Evolutionary conservation across 2,113 vertebrate genomes (phyloP), one percentile per base, ranked within the genome.

Genomic region (Phoxinus phoxinus): DNA sequence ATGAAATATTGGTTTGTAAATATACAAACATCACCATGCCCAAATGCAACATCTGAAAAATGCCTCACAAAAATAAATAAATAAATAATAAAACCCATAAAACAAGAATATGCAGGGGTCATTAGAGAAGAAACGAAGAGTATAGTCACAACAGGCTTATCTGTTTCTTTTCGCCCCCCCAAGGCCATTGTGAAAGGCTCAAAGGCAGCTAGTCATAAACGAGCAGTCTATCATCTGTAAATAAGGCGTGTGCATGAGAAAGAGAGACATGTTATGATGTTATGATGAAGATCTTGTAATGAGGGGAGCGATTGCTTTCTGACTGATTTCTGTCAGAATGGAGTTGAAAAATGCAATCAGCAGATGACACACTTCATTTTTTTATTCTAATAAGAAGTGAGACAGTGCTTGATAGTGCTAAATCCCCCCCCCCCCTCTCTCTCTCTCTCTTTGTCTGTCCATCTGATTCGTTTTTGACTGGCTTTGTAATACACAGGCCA

Each of bases 81-180:
- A 21, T 9, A 2, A 51, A 32, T 1, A 12, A 32, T 9, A 56
- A 19, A 51, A 30, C 3, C 19, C 51, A 48, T 67, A 48, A 67
- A 67, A 25, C 61, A 65, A 48, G 67, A 48, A 81, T 51, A 67
- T 67, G 61, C 23, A 27, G n/a, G 23, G 77, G 77, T 63, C 63
- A 81, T 69, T 53, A 65, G 65, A 85, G 32, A 78, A 25, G 32
- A n/a, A 80, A 56, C 17, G 35, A 81, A 19, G 15, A 51, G 44
- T 51, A 30, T 69, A 81, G 61, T 69, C 59, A 81, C 69, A 81
- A 81, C 44, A 35, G 27, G 25, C 79, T 81, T 81, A 81, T 81
- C 79, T 69, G 21, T 51, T 69, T 69, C 44, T 8, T 32, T 81
- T 81, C 19, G 1, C 25, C 23, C 58, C 23, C 58, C 61, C 27